phyloP scores from a whole-genome alignment of 2,888 invertebrate species.

The Drosophila gaucha region DNA sequence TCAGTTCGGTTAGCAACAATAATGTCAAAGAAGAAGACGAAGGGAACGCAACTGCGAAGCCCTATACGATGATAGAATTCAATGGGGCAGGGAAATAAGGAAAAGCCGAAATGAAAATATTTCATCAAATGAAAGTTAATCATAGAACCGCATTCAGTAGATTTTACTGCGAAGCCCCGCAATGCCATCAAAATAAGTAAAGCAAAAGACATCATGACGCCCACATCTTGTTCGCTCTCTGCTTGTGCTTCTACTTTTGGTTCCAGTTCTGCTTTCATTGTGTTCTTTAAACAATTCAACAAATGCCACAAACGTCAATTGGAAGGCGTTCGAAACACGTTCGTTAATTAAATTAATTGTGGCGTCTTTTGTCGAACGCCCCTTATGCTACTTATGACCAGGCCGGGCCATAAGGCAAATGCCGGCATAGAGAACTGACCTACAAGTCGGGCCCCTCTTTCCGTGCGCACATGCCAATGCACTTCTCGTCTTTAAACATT shows the following conservation, averaged over 20 bases:
- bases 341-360: constrained; percentile 67
- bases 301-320: constrained; percentile 58
- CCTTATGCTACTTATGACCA: constrained; percentile 23
- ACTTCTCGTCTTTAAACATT: constrained; percentile 26
- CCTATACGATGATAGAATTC: constrained; percentile 30
- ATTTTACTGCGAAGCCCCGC: constrained; percentile 62
- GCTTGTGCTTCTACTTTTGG: neutral
- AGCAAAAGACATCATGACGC: constrained; percentile 46
- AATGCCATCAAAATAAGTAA: constrained; percentile 60
- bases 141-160: constrained; percentile 68
- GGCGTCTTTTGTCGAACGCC: constrained; percentile 39
- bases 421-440: constrained; percentile 39
- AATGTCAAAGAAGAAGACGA: neutral
- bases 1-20: constrained; percentile 46
- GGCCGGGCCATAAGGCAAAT: constrained; percentile 24
- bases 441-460: constrained; percentile 36
- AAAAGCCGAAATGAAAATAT: constrained; percentile 64
- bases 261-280: neutral
- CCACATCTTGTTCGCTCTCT: constrained; percentile 29
- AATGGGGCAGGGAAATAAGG: constrained; percentile 20
- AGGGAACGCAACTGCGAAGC: constrained; percentile 36
- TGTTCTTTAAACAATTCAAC: constrained; percentile 67
- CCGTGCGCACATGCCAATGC: constrained; percentile 30
- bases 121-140: constrained; percentile 72
- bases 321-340: constrained; percentile 61